Evolutionary conservation across 2,113 vertebrate species (phyloP), one percentile per base, ranked within the genome.

Genomic region (Pycnonotus jocosus): DNA sequence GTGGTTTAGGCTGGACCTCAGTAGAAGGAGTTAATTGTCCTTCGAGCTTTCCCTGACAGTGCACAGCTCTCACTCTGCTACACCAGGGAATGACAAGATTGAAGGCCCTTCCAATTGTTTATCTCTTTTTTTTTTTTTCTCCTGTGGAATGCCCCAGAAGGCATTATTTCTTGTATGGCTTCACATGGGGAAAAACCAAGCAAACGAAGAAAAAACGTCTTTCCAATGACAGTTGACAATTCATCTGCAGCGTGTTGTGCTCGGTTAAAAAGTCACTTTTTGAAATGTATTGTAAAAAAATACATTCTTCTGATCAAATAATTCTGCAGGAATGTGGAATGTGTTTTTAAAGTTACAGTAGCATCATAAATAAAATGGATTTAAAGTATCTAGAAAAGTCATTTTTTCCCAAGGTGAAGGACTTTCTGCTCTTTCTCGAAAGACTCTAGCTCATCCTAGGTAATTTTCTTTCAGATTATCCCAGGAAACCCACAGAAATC

Each of bases 131-230:
- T 30, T 48, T 51, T 76, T 30, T 57, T 51, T 54, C 17, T 17
- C 23, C 47, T 50, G 0, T 40, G 51, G 19, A 70, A 44, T 94
- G 74, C 70, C 91, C 81, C 85, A 92, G 81, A 92, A 95, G 90
- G 84, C 90, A 81, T 69, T 87, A 82, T 88, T 94, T 95, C 87
- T 93, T 93, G 62, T 92, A 18, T 70, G 84, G 45, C 74, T 93
- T 87, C 90, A 96, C 74, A 82, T 4, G 53, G 42, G 81, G 79
- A 64, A 88, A 77, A 84, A 21, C 3, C 37, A 50, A 64, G 57
- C 24, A 69, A 69, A 71, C 0, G 11, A 94, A 82, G 47, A 81
- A 77, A 53, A 30, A 58, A 20, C 2, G 8, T 25, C 62, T 72
- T 85, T 53, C 27, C 79, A 72, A 23, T 58, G 50, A 73, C 60